Percentiles rank a stretch among this genome's conserved stretches.
Evolutionary conservation across 1,140 invertebrate species (phyloP).

Genomic region (Ditylenchus dipsaci): DNA sequence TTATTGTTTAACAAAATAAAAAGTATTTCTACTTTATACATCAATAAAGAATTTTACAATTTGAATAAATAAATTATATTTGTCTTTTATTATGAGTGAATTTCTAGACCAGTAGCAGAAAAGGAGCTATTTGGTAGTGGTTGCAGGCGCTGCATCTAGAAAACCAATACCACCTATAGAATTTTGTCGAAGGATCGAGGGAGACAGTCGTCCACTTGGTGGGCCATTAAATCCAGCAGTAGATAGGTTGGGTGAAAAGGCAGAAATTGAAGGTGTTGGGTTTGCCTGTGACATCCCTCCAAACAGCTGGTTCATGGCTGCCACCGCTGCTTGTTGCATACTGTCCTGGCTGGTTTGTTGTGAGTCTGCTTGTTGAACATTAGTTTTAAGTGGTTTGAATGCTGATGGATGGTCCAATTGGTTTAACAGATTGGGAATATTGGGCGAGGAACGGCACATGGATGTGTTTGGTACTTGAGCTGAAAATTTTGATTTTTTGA

Average conservation of each 20-base stretch:
- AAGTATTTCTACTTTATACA: too few relatives aligned
- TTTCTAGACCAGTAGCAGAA: too few relatives aligned
- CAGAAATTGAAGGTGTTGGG: not conserved
- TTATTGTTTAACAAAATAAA: too few relatives aligned
- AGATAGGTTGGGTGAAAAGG: not conserved
- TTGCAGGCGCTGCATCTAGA: not conserved
- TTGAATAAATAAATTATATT: too few relatives aligned
- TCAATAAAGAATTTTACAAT: too few relatives aligned
- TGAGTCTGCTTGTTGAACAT: not conserved
- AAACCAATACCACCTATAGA: conserved; percentile 8
- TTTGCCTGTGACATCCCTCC: not conserved
- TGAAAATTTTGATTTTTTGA: not conserved
- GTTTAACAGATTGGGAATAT: not conserved
- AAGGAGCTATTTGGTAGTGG: too few relatives aligned
- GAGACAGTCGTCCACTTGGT: not conserved
- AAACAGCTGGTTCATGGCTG: not conserved
- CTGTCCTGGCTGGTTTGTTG: too few relatives aligned
- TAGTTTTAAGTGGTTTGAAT: not conserved
- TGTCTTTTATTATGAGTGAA: too few relatives aligned
- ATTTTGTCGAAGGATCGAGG: not conserved
- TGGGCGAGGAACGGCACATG: not conserved
- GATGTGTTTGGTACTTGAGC: not conserved
- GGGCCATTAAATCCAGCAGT: not conserved
- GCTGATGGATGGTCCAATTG: not conserved
- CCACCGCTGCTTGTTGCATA: not conserved